Evolutionary conservation across 2,888 invertebrate genomes (phyloP), one percentile per base, ranked within the genome.

Genomic region (Scaptomyza reducta): DNA sequence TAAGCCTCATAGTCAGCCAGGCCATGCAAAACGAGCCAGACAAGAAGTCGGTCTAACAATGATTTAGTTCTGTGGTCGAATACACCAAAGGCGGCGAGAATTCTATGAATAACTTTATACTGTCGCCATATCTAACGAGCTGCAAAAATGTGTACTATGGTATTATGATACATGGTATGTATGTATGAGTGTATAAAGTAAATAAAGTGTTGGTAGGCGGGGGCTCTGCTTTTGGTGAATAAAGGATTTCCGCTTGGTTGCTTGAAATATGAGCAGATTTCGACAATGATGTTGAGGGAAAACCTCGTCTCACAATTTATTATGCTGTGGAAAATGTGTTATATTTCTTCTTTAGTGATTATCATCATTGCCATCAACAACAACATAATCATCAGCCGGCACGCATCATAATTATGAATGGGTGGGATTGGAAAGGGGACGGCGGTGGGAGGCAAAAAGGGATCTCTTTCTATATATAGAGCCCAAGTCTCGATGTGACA

Each of bases 171-270:
- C 49, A 54, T 22, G 10, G 11, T 38, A 38, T 50, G 38, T 14
- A 35, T 35, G 31, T 33, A 22, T 33, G 3, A 38, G 31, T 27
- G 7, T 7, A 27, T 27, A 22, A 22, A 22, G n/a, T 44, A 53
- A 13, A 10, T 13, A 33, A 33, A 35, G 33, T 42, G 18, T 55
- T 31, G 31, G 29, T 47, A 29, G 29, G 29, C 13, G 50, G 51
- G 29, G 57, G 14, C 6, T n/a, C n/a, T 13, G 49, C 49, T 33
- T 40, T 22, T 38, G 42, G 62, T 31, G 79, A 46, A 69, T 63
- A 76, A 87, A 84, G 84, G 88, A 84, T 84, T 84, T 84, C 88
- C 84, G 88, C 87, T 84, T 87, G 73, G 84, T 62, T 88, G 84
- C 77, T 70, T 88, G 88, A 87, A 84, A 88, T 84, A 84, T 84